Evolutionary conservation across 2,113 vertebrate species (phyloP), one percentile per base, ranked within the genome.

Genomic region (Hiodon tergisus): DNA sequence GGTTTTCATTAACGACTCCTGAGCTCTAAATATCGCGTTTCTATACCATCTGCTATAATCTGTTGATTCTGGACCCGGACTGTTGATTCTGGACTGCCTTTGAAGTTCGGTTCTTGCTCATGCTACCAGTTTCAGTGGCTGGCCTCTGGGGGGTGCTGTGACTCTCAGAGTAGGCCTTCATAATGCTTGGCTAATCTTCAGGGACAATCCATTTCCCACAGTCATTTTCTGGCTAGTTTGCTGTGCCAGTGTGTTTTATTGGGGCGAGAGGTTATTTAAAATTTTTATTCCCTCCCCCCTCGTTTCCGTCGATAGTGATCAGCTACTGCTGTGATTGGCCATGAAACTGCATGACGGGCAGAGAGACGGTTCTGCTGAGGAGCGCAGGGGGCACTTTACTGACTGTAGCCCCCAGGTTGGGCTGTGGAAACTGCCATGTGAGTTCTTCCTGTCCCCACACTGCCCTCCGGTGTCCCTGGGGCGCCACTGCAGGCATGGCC

Each of bases 51-150:
- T 74, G 72, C 16, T 48, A 17, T 57, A 70, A 61, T 80, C 75
- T 81, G 75, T 83, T 81, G 67, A 77, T 61, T 78, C 65, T 73
- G 74, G 55, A 9, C 16, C 53, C 50, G 13, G 63, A 14, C 5
- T 69, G 31, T 31, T 31, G 31, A 31, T 31, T 31, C 31, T 31
- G 31, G 31, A 31, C 77, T 16, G 72, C 14, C 6, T 48, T 74
- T 58, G 46, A 68, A 47, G 14, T 16, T 6, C 16, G n/a, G 52
- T 54, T 66, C 16, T 73, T 55, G 13, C 63, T 58, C n/a, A 51
- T 13, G n/a, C 13, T 2, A n/a, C 13, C 16, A 53, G n/a, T 67
- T 50, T n/a, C 5, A 48, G 51, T 50, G 53, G 13, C 54, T 71
- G 46, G 48, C 13, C 63, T n/a, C 46, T 6, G 4, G 67, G 53